Base-by-base conservation (phyloP, 2,888 invertebrate genomes). In the Orthosia gothica region DNA sequence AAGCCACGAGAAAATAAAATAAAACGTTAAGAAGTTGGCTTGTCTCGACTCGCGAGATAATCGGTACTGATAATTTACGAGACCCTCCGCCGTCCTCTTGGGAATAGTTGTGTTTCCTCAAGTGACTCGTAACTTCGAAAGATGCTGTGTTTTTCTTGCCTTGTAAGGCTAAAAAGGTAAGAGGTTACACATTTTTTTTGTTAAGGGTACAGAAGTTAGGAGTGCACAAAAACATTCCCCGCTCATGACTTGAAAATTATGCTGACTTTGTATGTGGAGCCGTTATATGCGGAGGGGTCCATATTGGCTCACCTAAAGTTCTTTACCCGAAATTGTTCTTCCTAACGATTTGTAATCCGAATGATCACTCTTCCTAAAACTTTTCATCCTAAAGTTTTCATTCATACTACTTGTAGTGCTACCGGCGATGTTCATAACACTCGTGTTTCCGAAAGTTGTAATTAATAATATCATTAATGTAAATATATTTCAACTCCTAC, bases 21-120 rank as follows among this genome's bases (percentile, higher is more conserved):
- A 58, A 66, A 65, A 61, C 26, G 16, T 61, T 70, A 45, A 16
- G 45, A 65, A 69, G 55, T 49, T 73, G 55, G 57, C n/a, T 55
- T 58, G 74, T 72, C 74, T 12, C 54, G 20, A 70, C 79, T 72
- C 74, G 12, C 54, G 20, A 70, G 81, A 70, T 63, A 74, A 82
- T 80, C 61, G 68, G 16, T 16, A n/a, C 50, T 61, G 57, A 76
- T 82, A 64, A 76, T 55, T 80, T 62, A 54, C 26, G 61, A 61
- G 26, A n/a, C 11, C 47, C 50, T 26, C 58, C 62, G n/a, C 58
- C 62, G n/a, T 20, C 20, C 54, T 54, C 65, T 66, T 7, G 40
- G 52, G 52, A 13, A 52, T 47, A 74, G 58, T 67, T 70, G 45
- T 57, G n/a, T 55, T 58, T 54, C 57, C 55, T 57, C 66, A 74